Percentiles rank a stretch among this genome's conserved stretches.
Conservation (phyloP, 1,140 invertebrate species). For the Fragariocoptes setiger region DNA sequence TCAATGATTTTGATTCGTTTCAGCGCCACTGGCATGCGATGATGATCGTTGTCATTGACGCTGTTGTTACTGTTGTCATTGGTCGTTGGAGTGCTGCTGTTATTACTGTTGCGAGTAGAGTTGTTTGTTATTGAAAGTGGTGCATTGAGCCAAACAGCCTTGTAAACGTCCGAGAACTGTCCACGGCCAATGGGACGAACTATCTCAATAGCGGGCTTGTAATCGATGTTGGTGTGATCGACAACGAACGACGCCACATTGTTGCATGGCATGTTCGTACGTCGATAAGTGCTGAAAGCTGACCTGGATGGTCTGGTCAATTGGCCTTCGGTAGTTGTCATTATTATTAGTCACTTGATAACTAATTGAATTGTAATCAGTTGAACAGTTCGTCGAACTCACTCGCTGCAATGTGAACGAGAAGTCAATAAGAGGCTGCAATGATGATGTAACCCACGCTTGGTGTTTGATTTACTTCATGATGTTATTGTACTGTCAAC, state of each 20-base stretch:
- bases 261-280: neutral
- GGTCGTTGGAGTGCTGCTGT: neutral
- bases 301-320: slow-evolving; percentile 1
- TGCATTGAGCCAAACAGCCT: slow-evolving; percentile 14
- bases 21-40: slow-evolving; percentile 20
- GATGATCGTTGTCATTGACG: neutral
- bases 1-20: slow-evolving; percentile 33
- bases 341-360: no score
- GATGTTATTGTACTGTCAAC: no score
- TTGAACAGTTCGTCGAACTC: no score
- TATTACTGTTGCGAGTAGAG: neutral
- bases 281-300: neutral
- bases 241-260: neutral
- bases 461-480: no score
- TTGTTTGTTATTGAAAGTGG: neutral
- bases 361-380: no score
- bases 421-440: no score
- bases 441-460: no score
- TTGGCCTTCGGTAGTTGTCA: no score
- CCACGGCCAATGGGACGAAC: slow-evolving; percentile 29
- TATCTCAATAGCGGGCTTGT: slow-evolving; percentile 22
- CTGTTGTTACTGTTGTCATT: neutral
- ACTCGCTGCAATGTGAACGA: no score
- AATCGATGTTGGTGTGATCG: neutral
- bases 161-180: slow-evolving; percentile 30